Percentiles rank a stretch among this genome's conserved stretches.
These are phyloP conservation scores for Varecia variegata DNA, from an alignment of 2,797 vertebrate genomes.

Conservation along the genomic window DNA sequence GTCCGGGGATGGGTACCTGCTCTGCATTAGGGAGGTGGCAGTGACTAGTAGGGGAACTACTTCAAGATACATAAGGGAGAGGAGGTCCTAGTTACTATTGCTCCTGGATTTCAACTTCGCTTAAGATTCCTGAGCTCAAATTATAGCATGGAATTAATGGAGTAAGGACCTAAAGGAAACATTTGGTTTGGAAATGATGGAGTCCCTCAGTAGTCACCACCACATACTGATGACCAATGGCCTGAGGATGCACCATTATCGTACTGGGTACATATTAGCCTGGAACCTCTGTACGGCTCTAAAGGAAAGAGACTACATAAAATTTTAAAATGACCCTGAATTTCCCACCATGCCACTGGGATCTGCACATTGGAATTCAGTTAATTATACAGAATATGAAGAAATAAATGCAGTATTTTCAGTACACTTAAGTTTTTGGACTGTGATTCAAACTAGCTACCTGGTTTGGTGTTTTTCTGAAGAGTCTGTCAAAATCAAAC, in stretches of 20 bases:
- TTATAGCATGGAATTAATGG: neutral
- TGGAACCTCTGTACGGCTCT: neutral
- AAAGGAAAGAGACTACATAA: neutral
- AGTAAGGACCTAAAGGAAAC: neutral
- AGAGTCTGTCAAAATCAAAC: constrained; percentile 15
- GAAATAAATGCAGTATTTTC: neutral
- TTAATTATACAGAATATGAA: neutral
- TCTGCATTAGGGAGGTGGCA: neutral
- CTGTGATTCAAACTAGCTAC: neutral
- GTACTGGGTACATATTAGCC: neutral
- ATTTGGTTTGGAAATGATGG: neutral
- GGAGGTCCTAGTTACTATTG: neutral
- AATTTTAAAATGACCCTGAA: neutral
- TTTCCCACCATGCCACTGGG: neutral
- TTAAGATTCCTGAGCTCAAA: neutral
- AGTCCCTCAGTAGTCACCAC: neutral
- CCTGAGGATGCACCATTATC: fast-evolving
- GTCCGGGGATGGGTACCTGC: neutral
- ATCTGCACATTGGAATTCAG: neutral
- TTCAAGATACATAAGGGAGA: neutral
- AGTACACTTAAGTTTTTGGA: neutral
- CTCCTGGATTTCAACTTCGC: neutral
- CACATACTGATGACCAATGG: neutral
- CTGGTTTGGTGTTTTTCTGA: neutral
- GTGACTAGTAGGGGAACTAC: fast-evolving